Evolutionary conservation across 2,888 invertebrate species (phyloP).

Genomic region (Diarsia mendica): DNA sequence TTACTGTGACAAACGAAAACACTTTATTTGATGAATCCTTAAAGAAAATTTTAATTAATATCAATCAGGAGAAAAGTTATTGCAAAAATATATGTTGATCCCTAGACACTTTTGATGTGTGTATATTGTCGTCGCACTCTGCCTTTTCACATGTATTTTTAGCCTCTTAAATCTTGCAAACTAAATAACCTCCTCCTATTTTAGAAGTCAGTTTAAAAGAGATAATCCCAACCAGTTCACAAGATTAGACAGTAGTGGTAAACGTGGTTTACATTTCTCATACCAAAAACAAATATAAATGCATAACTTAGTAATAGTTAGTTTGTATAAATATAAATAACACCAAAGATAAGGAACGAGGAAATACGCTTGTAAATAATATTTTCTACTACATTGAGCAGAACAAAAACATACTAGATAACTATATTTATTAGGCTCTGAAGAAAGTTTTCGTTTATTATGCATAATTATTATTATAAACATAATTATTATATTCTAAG

Average conservation of each 20-base stretch:
- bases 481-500: not conserved
- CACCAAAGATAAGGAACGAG: conserved; percentile 22
- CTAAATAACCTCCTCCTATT: not conserved
- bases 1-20: no score
- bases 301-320: not conserved
- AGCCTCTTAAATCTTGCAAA: not conserved
- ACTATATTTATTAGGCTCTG: conserved; percentile 18
- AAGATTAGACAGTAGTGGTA: no score
- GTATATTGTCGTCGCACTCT: no score
- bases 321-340: conserved; percentile 17
- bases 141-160: not conserved
- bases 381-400: conserved; percentile 52
- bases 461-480: not conserved
- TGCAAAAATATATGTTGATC: no score
- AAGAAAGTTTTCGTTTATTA: conserved; percentile 30
- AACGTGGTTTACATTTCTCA: not conserved
- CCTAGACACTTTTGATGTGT: no score
- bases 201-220: not conserved
- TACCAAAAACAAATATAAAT: not conserved
- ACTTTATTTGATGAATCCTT: no score
- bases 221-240: not conserved
- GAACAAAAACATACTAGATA: conserved; percentile 42
- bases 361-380: conserved; percentile 47
- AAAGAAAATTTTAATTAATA: no score
- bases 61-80: no score